phyloP scores from a whole-genome alignment of 2,113 vertebrate genomes.

The Sorex araneus region DNA sequence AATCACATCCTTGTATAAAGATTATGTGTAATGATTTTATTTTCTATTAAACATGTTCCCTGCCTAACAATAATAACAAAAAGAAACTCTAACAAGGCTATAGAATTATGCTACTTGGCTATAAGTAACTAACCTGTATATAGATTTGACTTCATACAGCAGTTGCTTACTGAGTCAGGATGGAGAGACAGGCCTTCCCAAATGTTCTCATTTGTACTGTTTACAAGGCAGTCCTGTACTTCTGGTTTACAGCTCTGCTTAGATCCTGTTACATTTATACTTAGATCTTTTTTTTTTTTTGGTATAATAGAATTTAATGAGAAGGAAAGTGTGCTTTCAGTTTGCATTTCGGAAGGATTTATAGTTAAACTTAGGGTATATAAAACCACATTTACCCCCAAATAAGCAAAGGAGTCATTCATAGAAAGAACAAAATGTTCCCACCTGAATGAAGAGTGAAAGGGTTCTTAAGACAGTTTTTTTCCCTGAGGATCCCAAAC shows the following conservation, averaged over 20 bases:
- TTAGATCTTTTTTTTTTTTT: conserved; percentile 84
- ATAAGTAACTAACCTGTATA: neutral
- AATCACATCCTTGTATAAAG: conserved; percentile 1
- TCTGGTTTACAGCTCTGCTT: conserved; percentile 76
- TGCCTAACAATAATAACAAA: conserved; percentile 51
- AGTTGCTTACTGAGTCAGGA: neutral
- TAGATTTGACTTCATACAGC: conserved; percentile 31
- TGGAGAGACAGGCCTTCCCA: conserved; percentile 50
- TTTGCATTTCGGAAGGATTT: conserved; percentile 80
- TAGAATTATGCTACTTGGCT: neutral
- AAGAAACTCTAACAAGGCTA: neutral
- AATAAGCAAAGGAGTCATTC: conserved; percentile 71
- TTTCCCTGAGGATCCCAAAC: conserved; percentile 4
- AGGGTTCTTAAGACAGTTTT: neutral
- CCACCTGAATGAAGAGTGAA: conserved; percentile 68
- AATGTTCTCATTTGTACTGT: conserved; percentile 58
- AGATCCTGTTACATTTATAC: conserved; percentile 81
- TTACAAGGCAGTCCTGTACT: conserved; percentile 78
- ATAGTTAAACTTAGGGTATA: conserved; percentile 74
- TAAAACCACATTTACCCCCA: conserved; percentile 73
- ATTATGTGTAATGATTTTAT: conserved; percentile 45
- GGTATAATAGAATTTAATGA: conserved; percentile 81
- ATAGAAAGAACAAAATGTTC: conserved; percentile 65
- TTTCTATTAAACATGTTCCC: conserved; percentile 56
- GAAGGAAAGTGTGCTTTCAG: conserved; percentile 82